Evolutionary conservation across 2,797 vertebrate genomes (phyloP).

Genomic region (Poeciliopsis presidionis): DNA sequence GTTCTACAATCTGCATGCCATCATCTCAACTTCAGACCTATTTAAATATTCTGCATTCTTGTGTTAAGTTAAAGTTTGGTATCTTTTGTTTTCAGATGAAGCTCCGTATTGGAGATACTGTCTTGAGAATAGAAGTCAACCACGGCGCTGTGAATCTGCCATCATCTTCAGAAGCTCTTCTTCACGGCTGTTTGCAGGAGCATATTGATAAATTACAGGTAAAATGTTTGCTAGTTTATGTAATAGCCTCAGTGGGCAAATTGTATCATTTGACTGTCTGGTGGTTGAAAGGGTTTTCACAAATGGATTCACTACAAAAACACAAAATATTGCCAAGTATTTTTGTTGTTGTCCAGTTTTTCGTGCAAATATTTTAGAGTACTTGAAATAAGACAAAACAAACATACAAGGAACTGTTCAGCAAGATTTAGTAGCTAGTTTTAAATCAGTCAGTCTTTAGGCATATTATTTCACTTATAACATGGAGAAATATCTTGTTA

Average conservation of each 20-base stretch:
- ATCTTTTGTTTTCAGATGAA: constrained; percentile 37
- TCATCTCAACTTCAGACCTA: neutral
- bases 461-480: no score
- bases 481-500: no score
- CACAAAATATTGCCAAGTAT: no score
- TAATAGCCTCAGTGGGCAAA: neutral
- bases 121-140: constrained; percentile 87
- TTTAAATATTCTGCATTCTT: neutral
- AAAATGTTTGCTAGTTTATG: constrained; percentile 25
- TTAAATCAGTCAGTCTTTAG: no score
- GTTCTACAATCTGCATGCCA: neutral
- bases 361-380: no score
- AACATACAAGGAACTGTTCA: no score
- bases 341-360: no score
- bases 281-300: constrained; percentile 5
- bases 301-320: neutral
- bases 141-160: constrained; percentile 78
- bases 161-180: constrained; percentile 75
- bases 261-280: neutral
- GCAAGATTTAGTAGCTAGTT: no score
- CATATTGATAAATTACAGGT: constrained; percentile 93
- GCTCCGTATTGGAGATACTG: constrained; percentile 82
- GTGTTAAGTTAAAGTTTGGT: neutral
- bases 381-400: no score
- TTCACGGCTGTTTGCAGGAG: constrained; percentile 86